Conservation (phyloP, 2,888 invertebrate genomes). For the Poecilus cupreus region DNA sequence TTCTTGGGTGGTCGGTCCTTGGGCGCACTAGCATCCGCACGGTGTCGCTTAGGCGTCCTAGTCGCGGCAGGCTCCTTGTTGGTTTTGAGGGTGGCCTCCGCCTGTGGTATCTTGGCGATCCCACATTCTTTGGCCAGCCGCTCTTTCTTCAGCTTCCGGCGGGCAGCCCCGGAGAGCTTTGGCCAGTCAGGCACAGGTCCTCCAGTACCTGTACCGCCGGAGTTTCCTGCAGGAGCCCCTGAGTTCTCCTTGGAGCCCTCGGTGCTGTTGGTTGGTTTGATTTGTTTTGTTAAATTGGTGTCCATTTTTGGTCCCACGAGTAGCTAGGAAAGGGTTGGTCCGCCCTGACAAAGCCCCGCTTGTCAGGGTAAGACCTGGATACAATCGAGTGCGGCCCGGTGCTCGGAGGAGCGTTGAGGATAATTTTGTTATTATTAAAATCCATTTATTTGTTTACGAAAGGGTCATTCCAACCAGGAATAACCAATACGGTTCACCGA, state of each 20-base stretch:
- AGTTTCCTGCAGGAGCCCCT: neutral
- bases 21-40: neutral
- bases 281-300: neutral
- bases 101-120: neutral
- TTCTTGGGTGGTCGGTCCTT: neutral
- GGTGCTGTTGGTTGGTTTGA: neutral
- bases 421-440: no score
- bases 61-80: neutral
- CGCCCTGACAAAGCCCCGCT: neutral
- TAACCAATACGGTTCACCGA: no score
- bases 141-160: neutral
- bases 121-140: neutral
- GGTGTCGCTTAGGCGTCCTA: neutral
- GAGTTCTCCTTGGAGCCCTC: neutral
- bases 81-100: neutral
- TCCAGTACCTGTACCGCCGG: neutral
- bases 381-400: constrained; percentile 11
- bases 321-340: neutral
- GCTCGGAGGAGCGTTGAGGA: no score
- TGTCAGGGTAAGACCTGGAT: neutral
- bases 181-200: neutral
- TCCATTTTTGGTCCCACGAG: neutral
- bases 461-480: no score
- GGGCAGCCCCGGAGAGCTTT: neutral
- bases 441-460: no score